These are phyloP conservation scores for Pachycephala philippinensis DNA, from an alignment of 2,113 vertebrate species.

Conservation along the genomic window DNA sequence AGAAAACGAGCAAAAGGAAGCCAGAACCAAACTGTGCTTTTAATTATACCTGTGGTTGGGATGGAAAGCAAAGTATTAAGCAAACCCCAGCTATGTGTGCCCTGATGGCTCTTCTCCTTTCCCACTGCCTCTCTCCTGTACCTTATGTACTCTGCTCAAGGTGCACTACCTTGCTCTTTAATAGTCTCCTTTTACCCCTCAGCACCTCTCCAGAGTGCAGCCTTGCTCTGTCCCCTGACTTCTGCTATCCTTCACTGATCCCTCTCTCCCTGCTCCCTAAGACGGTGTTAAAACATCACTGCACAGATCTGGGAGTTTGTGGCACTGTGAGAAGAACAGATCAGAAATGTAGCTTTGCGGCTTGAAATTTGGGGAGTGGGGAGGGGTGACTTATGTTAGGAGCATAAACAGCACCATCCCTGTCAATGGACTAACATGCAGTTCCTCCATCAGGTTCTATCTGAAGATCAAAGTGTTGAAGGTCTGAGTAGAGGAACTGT, in stretches of 20 bases:
- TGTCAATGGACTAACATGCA: background rate
- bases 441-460: background rate
- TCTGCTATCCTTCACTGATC: background rate
- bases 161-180: background rate
- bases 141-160: too few relatives aligned
- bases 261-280: background rate
- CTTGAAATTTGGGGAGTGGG: fast-evolving
- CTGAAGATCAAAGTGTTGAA: background rate
- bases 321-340: background rate
- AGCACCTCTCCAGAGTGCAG: background rate
- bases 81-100: background rate
- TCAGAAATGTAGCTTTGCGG: background rate
- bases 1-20: background rate
- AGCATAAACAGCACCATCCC: background rate
- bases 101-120: background rate
- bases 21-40: background rate
- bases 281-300: background rate
- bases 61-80: background rate
- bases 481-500: background rate
- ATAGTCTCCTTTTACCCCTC: background rate
- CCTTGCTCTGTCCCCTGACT: background rate
- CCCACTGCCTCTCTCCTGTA: background rate
- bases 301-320: background rate
- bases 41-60: slow-evolving; percentile 19
- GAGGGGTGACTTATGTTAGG: background rate